These are phyloP conservation scores for Ephestia elutella DNA, from an alignment of 1,140 invertebrate genomes.

Conservation along the genomic window DNA sequence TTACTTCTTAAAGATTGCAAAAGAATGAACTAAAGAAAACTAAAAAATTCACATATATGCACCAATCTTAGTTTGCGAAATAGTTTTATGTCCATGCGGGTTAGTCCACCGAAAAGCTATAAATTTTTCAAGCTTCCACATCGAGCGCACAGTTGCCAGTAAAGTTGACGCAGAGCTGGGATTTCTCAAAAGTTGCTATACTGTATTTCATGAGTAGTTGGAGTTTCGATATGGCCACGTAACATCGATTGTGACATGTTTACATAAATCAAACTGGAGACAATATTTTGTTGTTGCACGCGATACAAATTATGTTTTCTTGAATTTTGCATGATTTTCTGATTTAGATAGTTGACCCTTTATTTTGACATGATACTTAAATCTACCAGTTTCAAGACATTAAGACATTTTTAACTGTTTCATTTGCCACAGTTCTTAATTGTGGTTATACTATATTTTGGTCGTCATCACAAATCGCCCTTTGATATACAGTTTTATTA, in stretches of 20 bases:
- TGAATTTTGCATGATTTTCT: background rate
- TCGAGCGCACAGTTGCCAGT: background rate
- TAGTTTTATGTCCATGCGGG: background rate
- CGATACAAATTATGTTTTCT: background rate
- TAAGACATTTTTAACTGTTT: no score
- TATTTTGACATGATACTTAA: no score
- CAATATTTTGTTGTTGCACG: background rate
- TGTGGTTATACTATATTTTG: no score
- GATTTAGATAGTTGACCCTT: background rate
- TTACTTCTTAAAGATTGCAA: no score
- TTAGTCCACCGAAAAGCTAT: background rate
- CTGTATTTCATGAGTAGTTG: background rate
- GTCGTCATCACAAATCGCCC: no score
- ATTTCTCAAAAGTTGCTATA: background rate
- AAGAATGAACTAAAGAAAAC: no score
- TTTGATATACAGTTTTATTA: no score
- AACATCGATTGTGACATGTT: background rate
- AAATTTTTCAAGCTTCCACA: constrained; percentile 2
- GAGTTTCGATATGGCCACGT: background rate
- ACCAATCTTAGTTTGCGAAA: background rate
- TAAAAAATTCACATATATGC: no score
- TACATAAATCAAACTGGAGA: background rate
- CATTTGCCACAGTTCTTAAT: no score
- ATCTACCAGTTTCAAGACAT: no score
- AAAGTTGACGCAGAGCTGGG: background rate